Evolutionary conservation across 2,888 invertebrate genomes (phyloP).

Genomic region (Tuberolachnus salignus): DNA sequence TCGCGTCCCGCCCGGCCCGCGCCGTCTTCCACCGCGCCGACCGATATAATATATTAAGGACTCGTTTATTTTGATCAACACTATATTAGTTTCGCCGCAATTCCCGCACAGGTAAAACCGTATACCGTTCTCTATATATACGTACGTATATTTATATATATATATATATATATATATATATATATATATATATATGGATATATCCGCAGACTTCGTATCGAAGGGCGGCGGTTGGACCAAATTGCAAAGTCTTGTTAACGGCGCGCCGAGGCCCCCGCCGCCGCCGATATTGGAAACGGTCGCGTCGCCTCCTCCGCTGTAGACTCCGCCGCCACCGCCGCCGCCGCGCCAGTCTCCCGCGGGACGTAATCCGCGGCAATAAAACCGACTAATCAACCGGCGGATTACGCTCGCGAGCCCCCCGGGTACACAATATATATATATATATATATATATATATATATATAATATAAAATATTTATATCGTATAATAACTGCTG

Average conservation of each 20-base stretch:
- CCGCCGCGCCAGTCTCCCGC: not conserved
- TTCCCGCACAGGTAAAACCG: constrained; percentile 25
- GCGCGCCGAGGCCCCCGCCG: constrained; percentile 5
- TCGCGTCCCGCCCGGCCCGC: constrained; percentile 26
- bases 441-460: too few relatives aligned
- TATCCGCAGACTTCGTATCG: not conserved
- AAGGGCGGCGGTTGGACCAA: constrained; percentile 6
- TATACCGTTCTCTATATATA: too few relatives aligned
- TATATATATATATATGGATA: too few relatives aligned
- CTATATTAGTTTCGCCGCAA: constrained; percentile 48
- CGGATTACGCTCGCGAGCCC: constrained; percentile 13
- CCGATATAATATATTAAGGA: constrained; percentile 34
- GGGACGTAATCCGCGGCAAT: constrained; percentile 37
- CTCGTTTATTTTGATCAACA: constrained; percentile 56
- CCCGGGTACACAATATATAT: too few relatives aligned
- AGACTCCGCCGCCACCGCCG: not conserved
- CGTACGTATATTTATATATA: too few relatives aligned
- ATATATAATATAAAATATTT: too few relatives aligned
- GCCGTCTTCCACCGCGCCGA: not conserved
- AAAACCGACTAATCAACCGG: constrained; percentile 43
- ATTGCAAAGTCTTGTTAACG: constrained; percentile 55
- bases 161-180: too few relatives aligned
- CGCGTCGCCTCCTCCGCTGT: not conserved
- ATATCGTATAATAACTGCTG: too few relatives aligned
- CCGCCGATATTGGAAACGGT: constrained; percentile 52